Percentiles rank a stretch among this genome's conserved stretches.
phyloP scores from a whole-genome alignment of 2,797 vertebrate species.

The Agapornis canus region DNA sequence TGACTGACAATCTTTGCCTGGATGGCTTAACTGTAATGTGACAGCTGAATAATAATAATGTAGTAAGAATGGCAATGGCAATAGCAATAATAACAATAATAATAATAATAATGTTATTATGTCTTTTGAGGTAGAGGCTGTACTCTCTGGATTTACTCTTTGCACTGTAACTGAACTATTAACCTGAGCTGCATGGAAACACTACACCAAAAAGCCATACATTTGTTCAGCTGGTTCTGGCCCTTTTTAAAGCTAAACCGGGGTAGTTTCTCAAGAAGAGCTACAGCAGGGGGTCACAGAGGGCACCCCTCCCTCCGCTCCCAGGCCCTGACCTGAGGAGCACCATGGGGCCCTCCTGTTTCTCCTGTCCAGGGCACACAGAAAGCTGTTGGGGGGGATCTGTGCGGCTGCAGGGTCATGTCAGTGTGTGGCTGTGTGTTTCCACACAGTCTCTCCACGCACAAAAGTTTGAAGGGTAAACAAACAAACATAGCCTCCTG shows the following conservation, averaged over 20 bases:
- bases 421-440: rapidly evolving
- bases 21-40: background rate
- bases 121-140: background rate
- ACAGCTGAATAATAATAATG: background rate
- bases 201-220: constrained; percentile 8
- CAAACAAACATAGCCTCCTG: background rate
- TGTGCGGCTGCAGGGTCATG: rapidly evolving
- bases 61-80: background rate
- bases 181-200: constrained; percentile 16
- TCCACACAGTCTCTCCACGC: rapidly evolving
- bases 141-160: background rate
- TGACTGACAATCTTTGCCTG: background rate
- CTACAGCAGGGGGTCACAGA: constrained; percentile 37
- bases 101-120: background rate
- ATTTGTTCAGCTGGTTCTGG: constrained; percentile 67
- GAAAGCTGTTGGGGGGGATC: background rate
- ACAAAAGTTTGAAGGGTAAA: background rate
- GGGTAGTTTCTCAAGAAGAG: constrained; percentile 51
- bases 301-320: background rate
- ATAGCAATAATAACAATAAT: background rate
- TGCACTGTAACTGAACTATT: constrained; percentile 49
- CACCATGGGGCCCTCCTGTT: background rate
- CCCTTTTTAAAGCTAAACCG: background rate
- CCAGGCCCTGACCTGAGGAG: constrained; percentile 17
- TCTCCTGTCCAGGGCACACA: background rate